These are phyloP conservation scores for Colletes gigas DNA, from an alignment of 1,140 invertebrate species.

Conservation along the genomic window DNA sequence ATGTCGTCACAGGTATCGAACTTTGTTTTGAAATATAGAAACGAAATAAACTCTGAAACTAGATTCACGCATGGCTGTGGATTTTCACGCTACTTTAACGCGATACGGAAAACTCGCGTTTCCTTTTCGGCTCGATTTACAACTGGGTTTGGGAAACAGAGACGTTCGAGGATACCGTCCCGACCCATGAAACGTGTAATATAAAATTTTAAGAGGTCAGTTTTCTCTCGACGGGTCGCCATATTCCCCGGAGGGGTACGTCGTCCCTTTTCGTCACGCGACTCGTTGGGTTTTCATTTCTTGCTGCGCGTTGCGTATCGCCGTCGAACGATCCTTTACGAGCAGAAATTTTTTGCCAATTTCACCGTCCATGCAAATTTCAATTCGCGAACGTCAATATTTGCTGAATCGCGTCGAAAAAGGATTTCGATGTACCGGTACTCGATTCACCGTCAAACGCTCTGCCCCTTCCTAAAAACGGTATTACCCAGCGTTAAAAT, in stretches of 20 bases:
- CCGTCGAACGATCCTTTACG: slow-evolving; percentile 55
- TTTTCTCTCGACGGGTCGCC: slow-evolving; percentile 45
- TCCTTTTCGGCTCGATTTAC: no score
- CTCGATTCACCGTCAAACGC: slow-evolving; percentile 51
- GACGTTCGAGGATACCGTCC: slow-evolving; percentile 7
- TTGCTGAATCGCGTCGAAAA: slow-evolving; percentile 63
- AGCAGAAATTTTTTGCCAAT: slow-evolving; percentile 68
- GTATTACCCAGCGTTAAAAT: slow-evolving; percentile 36
- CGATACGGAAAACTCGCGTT: no score
- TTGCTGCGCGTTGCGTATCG: background rate
- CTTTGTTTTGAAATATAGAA: no score
- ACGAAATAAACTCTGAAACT: no score
- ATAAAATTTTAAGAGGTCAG: slow-evolving; percentile 59
- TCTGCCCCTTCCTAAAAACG: slow-evolving; percentile 45
- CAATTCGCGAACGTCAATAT: slow-evolving; percentile 66
- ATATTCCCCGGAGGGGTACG: slow-evolving; percentile 47
- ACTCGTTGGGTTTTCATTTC: slow-evolving; percentile 25
- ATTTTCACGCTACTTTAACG: no score
- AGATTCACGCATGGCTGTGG: no score
- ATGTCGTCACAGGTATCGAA: no score
- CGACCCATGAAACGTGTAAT: slow-evolving; percentile 51
- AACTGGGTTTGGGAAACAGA: no score
- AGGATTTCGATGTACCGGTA: slow-evolving; percentile 65
- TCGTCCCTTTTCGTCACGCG: slow-evolving; percentile 41
- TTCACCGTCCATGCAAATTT: slow-evolving; percentile 65